These are phyloP conservation scores for Carcina quercana DNA, from an alignment of 2,888 invertebrate species.

Conservation along the genomic window DNA sequence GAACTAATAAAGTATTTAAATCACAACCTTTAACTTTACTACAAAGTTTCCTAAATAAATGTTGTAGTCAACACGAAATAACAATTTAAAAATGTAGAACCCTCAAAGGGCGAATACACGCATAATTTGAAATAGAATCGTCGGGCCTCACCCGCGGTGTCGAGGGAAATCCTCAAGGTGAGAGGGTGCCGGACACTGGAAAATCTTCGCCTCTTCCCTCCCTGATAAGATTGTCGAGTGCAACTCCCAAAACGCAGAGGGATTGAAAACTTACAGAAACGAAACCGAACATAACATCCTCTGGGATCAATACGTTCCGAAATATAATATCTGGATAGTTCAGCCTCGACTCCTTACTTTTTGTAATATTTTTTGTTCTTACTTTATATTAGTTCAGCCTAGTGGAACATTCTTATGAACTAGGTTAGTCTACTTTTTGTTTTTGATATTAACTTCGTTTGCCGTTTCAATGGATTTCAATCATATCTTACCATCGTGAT, in stretches of 20 bases:
- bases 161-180: constrained; percentile 65
- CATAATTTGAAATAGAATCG: constrained; percentile 67
- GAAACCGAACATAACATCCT: constrained; percentile 65
- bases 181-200: constrained; percentile 65
- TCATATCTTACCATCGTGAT: no score
- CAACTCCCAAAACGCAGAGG: constrained; percentile 71
- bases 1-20: no score
- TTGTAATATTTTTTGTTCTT: constrained; percentile 37
- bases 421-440: constrained; percentile 20
- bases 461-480: no score
- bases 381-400: constrained; percentile 41
- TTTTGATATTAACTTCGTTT: background rate
- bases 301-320: constrained; percentile 67
- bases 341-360: constrained; percentile 40
- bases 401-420: background rate
- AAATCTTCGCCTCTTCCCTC: constrained; percentile 59
- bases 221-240: constrained; percentile 73
- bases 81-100: constrained; percentile 37
- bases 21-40: no score
- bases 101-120: constrained; percentile 49
- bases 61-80: no score
- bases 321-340: constrained; percentile 68
- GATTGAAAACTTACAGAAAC: constrained; percentile 70
- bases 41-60: no score
- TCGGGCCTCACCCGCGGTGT: constrained; percentile 38